Evolutionary conservation across 2,888 invertebrate genomes (phyloP).

Genomic region (Periphyllus acericola): DNA sequence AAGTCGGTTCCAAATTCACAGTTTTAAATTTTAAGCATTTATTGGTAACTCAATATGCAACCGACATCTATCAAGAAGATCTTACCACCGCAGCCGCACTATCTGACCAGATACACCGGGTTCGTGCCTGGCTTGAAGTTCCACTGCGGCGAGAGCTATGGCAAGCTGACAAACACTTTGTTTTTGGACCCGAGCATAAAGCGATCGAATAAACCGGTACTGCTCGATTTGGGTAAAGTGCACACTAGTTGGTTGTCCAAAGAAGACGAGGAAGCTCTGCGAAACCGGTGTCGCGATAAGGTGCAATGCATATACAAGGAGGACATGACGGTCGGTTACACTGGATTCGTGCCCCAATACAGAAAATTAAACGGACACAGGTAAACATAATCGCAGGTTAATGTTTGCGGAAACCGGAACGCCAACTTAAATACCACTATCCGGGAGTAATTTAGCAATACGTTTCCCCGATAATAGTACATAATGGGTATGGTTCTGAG

Average conservation of each 20-base stretch:
- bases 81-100: conserved; percentile 45
- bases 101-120: conserved; percentile 34
- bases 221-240: neutral
- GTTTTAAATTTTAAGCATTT: too few relatives aligned
- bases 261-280: neutral
- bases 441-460: too few relatives aligned
- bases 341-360: neutral
- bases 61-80: conserved; percentile 12
- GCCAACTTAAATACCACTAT: too few relatives aligned
- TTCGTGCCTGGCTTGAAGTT: conserved; percentile 27
- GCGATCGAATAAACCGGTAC: neutral
- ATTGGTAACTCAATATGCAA: neutral
- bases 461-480: too few relatives aligned
- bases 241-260: neutral
- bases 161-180: neutral
- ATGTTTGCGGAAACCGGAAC: too few relatives aligned
- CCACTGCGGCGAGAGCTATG: conserved; percentile 5
- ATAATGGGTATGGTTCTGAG: too few relatives aligned
- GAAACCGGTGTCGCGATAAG: neutral
- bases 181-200: neutral
- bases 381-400: neutral
- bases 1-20: too few relatives aligned
- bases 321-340: neutral
- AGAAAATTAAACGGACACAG: neutral
- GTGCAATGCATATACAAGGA: neutral